Evolutionary conservation across 2,888 invertebrate species (phyloP).

Genomic region (Carabus problematicus): DNA sequence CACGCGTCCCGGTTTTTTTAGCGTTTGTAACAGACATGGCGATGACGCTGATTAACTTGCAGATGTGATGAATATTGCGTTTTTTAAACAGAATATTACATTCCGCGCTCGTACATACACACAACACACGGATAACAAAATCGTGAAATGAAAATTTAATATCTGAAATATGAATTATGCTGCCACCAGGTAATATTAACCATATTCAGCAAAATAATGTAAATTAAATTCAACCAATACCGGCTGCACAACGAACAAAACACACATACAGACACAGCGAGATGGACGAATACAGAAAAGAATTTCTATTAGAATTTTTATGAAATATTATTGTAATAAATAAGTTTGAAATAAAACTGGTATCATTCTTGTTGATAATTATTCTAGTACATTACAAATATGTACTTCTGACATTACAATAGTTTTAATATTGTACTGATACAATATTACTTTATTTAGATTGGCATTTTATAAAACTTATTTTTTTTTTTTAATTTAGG

Average conservation of each 20-base stretch:
- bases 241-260: conserved; percentile 14
- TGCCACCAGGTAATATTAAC: conserved; percentile 28
- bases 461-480: too few relatives aligned
- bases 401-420: background rate
- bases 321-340: conserved; percentile 41
- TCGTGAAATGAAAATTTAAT: conserved; percentile 36
- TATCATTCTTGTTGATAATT: conserved; percentile 19
- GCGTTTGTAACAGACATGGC: too few relatives aligned
- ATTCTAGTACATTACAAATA: background rate
- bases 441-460: background rate
- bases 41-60: background rate
- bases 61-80: background rate
- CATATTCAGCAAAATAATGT: conserved; percentile 40
- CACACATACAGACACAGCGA: too few relatives aligned
- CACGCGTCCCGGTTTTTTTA: too few relatives aligned
- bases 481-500: too few relatives aligned
- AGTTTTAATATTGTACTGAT: background rate
- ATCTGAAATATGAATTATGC: conserved; percentile 39
- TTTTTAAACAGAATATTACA: conserved; percentile 37
- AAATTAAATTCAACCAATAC: conserved; percentile 38
- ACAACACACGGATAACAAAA: conserved; percentile 21
- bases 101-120: conserved; percentile 20
- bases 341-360: conserved; percentile 2
- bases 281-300: conserved; percentile 12
- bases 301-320: conserved; percentile 42